Evolutionary conservation across 2,888 invertebrate genomes (phyloP).

Genomic region (Papilio demoleus): DNA sequence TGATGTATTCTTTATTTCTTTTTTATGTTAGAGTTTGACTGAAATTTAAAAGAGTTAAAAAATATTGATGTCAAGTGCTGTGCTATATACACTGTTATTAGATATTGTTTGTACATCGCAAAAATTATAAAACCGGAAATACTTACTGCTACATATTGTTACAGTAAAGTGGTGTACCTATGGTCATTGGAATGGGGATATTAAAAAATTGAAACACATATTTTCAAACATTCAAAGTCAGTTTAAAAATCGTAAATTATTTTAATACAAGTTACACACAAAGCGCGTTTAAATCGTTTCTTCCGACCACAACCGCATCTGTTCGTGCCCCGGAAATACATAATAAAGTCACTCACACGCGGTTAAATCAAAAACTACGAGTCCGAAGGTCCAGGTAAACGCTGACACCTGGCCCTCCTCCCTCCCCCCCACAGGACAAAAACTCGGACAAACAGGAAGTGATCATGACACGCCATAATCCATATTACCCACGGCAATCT

Average conservation of each 20-base stretch:
- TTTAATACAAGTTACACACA: neutral
- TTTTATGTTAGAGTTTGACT: no score
- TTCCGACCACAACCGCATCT: slow-evolving; percentile 2
- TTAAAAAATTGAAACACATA: no score
- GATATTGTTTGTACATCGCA: no score
- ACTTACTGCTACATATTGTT: no score
- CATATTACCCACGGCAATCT: slow-evolving; percentile 28
- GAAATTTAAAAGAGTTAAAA: no score
- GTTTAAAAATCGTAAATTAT: neutral
- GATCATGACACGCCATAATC: slow-evolving; percentile 36
- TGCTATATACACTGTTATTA: no score
- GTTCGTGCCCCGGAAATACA: slow-evolving; percentile 20
- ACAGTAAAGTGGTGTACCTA: no score
- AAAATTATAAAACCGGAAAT: no score
- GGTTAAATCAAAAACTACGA: slow-evolving; percentile 22
- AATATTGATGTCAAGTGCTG: no score
- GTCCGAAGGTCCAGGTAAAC: slow-evolving; percentile 43
- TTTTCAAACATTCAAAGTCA: no score
- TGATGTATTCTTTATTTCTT: no score
- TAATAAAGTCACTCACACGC: slow-evolving; percentile 22
- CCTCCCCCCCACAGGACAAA: slow-evolving; percentile 38
- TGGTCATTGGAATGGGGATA: no score
- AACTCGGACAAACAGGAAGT: slow-evolving; percentile 48
- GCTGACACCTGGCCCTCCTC: slow-evolving; percentile 50
- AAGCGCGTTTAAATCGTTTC: neutral